These are phyloP conservation scores for Nipponacmea schrenckii DNA, from an alignment of 2,888 invertebrate species.

Conservation along the genomic window DNA sequence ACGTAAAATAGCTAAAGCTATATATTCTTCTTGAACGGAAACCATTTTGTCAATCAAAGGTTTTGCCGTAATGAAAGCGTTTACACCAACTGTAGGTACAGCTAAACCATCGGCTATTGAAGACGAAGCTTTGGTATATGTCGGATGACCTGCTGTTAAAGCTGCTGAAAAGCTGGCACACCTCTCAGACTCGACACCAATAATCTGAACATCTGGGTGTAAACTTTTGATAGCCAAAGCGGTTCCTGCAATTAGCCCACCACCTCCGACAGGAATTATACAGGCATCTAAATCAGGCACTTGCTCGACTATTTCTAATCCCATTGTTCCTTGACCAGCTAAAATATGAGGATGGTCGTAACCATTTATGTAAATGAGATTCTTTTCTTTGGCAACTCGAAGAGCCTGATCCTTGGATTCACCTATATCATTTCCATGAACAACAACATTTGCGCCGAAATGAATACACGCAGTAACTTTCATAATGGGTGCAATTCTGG, in stretches of 20 bases:
- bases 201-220: slow-evolving; percentile 83
- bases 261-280: slow-evolving; percentile 93
- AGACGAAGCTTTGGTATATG: slow-evolving; percentile 76
- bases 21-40: slow-evolving; percentile 79
- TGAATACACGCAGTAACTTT: slow-evolving; percentile 89
- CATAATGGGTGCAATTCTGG: slow-evolving; percentile 93
- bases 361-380: slow-evolving; percentile 89
- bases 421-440: slow-evolving; percentile 84
- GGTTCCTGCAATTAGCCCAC: slow-evolving; percentile 89
- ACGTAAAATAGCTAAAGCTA: slow-evolving; percentile 83
- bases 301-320: slow-evolving; percentile 91
- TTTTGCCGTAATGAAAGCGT: slow-evolving; percentile 81
- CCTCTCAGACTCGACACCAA: slow-evolving; percentile 92
- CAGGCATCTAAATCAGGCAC: slow-evolving; percentile 88
- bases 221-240: slow-evolving; percentile 89
- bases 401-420: slow-evolving; percentile 86
- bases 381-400: slow-evolving; percentile 77
- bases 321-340: slow-evolving; percentile 94
- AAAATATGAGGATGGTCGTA: slow-evolving; percentile 96
- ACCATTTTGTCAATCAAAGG: slow-evolving; percentile 80
- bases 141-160: slow-evolving; percentile 77
- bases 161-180: slow-evolving; percentile 87
- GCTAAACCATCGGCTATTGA: slow-evolving; percentile 88
- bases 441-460: slow-evolving; percentile 85
- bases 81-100: slow-evolving; percentile 87